These are phyloP conservation scores for Triplophysa rosa DNA, from an alignment of 2,113 vertebrate species.

Conservation along the genomic window DNA sequence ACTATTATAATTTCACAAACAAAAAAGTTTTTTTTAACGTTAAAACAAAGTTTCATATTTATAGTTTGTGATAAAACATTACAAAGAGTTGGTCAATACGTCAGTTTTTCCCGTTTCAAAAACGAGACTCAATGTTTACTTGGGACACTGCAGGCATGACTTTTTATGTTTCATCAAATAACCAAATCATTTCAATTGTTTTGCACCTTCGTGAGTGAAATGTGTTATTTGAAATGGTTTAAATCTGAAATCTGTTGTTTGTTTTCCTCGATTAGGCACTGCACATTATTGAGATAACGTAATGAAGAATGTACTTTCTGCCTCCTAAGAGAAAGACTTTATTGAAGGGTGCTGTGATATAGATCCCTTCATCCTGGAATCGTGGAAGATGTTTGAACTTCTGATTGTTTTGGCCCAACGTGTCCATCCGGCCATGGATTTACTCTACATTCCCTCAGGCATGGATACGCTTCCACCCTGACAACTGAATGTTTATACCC, in stretches of 20 bases:
- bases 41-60: neutral
- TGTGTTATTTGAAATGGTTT: no score
- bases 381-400: neutral
- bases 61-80: neutral
- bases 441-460: neutral
- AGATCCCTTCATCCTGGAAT: neutral
- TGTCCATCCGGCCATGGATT: neutral
- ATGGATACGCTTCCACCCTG: neutral
- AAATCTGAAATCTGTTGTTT: neutral
- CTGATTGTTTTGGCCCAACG: neutral
- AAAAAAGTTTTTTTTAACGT: neutral
- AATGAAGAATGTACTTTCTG: neutral
- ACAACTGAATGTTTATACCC: slow-evolving; percentile 18
- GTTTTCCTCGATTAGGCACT: neutral
- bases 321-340: neutral
- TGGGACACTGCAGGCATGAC: no score
- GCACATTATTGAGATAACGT: neutral
- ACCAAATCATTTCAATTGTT: neutral
- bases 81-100: neutral
- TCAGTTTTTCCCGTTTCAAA: neutral
- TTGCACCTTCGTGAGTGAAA: neutral
- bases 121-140: neutral
- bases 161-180: neutral
- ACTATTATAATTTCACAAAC: neutral
- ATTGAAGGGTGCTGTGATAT: neutral